Evolutionary conservation across 2,888 invertebrate species (phyloP), one percentile per base, ranked within the genome.

Genomic region (Amphipoea lucens): DNA sequence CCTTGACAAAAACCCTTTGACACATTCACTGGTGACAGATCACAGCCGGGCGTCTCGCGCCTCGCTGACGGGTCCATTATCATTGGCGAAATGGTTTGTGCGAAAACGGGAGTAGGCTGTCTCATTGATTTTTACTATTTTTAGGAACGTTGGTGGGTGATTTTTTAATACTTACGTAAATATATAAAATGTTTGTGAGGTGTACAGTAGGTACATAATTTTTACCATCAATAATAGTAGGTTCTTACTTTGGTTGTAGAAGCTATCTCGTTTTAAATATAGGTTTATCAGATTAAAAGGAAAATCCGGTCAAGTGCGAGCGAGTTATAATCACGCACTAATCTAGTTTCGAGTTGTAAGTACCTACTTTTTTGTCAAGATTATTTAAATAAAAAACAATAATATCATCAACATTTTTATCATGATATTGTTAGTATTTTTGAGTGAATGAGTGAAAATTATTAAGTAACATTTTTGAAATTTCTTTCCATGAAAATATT

Each of bases 1-100:
- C 95, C 93, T 93, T 93, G 92, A 94, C 94, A 94, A 92, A 94
- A 96, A 95, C 96, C 96, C 96, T 97, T 97, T 97, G 96, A 95
- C 94, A 92, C 91, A 92, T 94, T 95, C 94, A 94, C 90, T 88
- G 89, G 90, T 96, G 96, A 96, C 96, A 96, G 93, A 90, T 94
- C 96, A 81, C 96, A 95, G 96, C 90, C 92, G 95, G 96, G 95
- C 81, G 94, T 92, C 95, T 93, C 94, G 90, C 95, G 93, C 94
- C 92, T 93, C 92, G 90, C 83, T 95, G 96, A 95, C 95, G 92
- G 92, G 90, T 90, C 92, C 88, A 95, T 95, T 95, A 95, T 95
- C 95, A 95, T 90, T 88, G 87, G 83, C 83, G 89, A 89, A 92
- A 89, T 90, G 88, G 84, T 90, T 85, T 86, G 88, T 88, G 83